phyloP scores from a whole-genome alignment of 1,140 invertebrate genomes.

The Trichomalopsis sarcophagae region DNA sequence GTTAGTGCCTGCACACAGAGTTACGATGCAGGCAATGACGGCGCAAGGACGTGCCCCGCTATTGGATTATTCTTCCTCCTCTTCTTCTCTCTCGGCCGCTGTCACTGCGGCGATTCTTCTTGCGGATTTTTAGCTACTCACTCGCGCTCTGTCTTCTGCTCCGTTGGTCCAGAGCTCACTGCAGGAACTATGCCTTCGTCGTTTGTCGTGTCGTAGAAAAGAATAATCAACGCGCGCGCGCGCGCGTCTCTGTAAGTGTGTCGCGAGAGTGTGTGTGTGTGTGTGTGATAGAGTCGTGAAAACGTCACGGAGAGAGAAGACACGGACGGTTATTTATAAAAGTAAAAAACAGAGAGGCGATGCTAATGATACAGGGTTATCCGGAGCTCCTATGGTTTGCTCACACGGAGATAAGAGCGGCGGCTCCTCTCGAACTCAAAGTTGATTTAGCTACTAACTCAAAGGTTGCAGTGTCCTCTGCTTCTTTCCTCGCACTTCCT shows the following conservation, averaged over 20 bases:
- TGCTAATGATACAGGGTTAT: conserved; percentile 25
- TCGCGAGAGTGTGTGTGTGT: too few relatives aligned
- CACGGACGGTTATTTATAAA: conserved; percentile 54
- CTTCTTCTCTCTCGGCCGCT: not conserved
- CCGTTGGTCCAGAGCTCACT: not conserved
- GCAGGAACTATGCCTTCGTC: conserved; percentile 15
- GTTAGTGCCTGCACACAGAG: not conserved
- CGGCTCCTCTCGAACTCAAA: not conserved
- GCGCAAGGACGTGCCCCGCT: conserved; percentile 24
- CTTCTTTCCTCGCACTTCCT: not conserved
- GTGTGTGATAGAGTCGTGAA: not conserved
- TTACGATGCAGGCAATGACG: not conserved
- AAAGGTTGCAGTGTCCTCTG: not conserved
- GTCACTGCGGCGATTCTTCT: not conserved
- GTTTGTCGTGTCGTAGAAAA: not conserved
- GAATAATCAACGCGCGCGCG: not conserved
- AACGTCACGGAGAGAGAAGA: conserved; percentile 21
- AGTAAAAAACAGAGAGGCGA: conserved; percentile 55
- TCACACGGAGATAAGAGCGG: not conserved
- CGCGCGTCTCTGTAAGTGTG: not conserved
- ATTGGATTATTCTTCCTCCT: not conserved
- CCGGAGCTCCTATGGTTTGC: not conserved
- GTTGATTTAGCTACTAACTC: not conserved
- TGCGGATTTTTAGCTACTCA: not conserved
- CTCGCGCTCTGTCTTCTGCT: not conserved